phyloP scores from a whole-genome alignment of 2,113 vertebrate species.

The Balaenoptera acutorostrata region DNA sequence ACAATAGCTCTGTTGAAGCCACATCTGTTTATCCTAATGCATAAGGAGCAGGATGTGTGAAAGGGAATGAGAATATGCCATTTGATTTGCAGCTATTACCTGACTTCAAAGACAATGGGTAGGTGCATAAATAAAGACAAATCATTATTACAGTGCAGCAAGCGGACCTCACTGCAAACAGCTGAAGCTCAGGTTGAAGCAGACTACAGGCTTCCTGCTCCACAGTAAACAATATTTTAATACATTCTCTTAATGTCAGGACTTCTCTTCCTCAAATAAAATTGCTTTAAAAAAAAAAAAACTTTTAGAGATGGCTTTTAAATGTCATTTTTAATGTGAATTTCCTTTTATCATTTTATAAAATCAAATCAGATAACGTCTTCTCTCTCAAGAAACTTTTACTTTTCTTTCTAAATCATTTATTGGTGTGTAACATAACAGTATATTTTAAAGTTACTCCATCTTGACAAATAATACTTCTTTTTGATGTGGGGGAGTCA shows the following conservation, averaged over 20 bases:
- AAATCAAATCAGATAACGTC: conserved; percentile 44
- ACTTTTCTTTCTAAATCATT: conserved; percentile 38
- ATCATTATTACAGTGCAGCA: neutral
- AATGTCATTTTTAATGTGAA: conserved; percentile 13
- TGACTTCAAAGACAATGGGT: conserved; percentile 60
- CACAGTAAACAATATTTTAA: neutral
- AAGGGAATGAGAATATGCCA: conserved; percentile 51
- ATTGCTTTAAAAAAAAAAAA: conserved; percentile 56
- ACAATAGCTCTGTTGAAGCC: conserved; percentile 41
- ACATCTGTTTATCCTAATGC: conserved; percentile 55
- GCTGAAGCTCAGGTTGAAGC: neutral
- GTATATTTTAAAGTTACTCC: conserved; percentile 9
- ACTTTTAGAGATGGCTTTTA: neutral
- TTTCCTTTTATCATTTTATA: conserved; percentile 33
- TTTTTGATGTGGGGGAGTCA: neutral
- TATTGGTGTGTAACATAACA: neutral
- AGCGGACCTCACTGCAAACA: conserved; percentile 28
- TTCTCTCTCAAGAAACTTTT: conserved; percentile 10
- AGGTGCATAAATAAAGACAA: conserved; percentile 59
- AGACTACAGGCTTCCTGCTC: neutral
- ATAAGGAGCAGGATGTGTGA: conserved; percentile 45
- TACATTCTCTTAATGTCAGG: neutral
- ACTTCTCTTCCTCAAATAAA: conserved; percentile 12
- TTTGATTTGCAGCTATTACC: conserved; percentile 73
- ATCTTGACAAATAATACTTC: neutral